Evolutionary conservation across 30 jellyfish, hydroid and myxozoan genomes (phyloP), one percentile per base, ranked within the genome.

Genomic region (Hydra vulgaris): DNA sequence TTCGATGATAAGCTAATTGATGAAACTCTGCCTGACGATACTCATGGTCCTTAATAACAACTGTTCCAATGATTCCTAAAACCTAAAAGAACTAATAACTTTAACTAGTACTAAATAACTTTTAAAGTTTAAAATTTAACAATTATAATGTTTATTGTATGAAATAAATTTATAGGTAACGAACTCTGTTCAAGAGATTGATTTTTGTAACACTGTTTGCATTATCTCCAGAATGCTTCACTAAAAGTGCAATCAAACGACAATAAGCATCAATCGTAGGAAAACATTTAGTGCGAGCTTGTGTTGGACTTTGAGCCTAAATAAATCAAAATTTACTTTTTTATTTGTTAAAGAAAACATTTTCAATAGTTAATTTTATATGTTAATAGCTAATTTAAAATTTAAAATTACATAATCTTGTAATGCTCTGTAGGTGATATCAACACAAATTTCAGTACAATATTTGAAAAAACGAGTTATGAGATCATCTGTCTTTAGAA

Each of bases 181-280:
- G 5, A 12, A 90, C 97, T 67, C 97, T 85, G 81, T 90, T 90
- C 54, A 90, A 82, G 23, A 90, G 88, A 72, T 90, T 90, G 84
- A 90, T 90, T 85, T 90, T 90, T 27, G 97, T 90, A 81, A 90
- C 79, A 66, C 88, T 90, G 88, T 90, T 90, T 27, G 95, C 85
- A 55, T 94, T 61, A 79, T 90, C 97, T 15, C 97, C 97, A 7
- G 97, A 90, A 73, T 90, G 95, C 83, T 90, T 90, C 26, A 90
- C 97, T 16, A 90, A 88, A 1, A 90, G 80, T 7, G 97, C 94
- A 72, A 90, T 90, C 81, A 90, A 82, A 23, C 97, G 88, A 84
- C 97, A 90, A 71, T 90, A 90, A 5, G 97, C 97, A 73, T 90
- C 97, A 0, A 90, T 90, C 25, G 95, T 90, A 54, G 97, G 95